Percentiles rank a stretch among this genome's conserved stretches.
Evolutionary conservation across 2,888 invertebrate species (phyloP).

Genomic region (Volucella bombylans): DNA sequence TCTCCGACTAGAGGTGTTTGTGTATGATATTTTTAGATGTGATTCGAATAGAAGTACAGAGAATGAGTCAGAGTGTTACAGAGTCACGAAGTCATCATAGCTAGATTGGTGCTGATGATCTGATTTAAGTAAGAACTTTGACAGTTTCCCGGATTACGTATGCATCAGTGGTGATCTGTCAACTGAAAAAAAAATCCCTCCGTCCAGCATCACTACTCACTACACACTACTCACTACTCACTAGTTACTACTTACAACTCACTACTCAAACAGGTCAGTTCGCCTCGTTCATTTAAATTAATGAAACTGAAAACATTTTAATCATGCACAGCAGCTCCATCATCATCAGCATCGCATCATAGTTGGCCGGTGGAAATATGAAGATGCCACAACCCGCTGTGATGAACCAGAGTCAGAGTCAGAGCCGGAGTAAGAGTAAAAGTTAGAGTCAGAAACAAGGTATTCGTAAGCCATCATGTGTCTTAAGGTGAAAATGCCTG

Average conservation of each 20-base stretch:
- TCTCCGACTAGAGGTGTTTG: slow-evolving; percentile 34
- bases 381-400: slow-evolving; percentile 65
- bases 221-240: too few relatives aligned
- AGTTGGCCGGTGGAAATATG: slow-evolving; percentile 45
- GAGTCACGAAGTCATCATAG: slow-evolving; percentile 15
- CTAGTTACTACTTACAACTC: too few relatives aligned
- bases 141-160: slow-evolving; percentile 47
- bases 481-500: slow-evolving; percentile 68
- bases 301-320: slow-evolving; percentile 77
- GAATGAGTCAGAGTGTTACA: slow-evolving; percentile 20
- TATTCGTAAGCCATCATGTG: slow-evolving; percentile 62
- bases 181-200: slow-evolving; percentile 18
- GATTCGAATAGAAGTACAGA: not conserved
- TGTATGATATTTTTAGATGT: slow-evolving; percentile 40
- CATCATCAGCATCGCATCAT: slow-evolving; percentile 63
- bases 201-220: slow-evolving; percentile 4
- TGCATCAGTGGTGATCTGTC: not conserved
- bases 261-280: slow-evolving; percentile 48
- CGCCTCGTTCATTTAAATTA: slow-evolving; percentile 75
- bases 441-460: not conserved
- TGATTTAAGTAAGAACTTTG: slow-evolving; percentile 20
- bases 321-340: slow-evolving; percentile 74
- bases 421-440: too few relatives aligned
- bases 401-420: slow-evolving; percentile 35
- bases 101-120: slow-evolving; percentile 10